These are phyloP conservation scores for Brachionus rotundiformis DNA, from an alignment of 1,140 invertebrate species.

Conservation along the genomic window DNA sequence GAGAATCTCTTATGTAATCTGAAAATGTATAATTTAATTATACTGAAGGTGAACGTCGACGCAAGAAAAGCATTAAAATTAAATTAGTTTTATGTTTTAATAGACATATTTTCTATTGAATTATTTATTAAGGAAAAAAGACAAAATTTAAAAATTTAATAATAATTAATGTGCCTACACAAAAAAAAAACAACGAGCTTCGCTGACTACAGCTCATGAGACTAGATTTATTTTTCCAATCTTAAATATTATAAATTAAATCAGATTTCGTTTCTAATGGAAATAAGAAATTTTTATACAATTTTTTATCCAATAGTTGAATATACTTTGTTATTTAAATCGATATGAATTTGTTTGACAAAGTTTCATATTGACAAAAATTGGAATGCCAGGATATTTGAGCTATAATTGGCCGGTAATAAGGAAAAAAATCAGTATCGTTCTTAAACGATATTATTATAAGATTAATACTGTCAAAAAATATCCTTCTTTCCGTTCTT, in stretches of 20 bases:
- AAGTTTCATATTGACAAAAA: background rate
- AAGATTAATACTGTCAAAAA: background rate
- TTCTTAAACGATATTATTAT: background rate
- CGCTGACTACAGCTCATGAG: background rate
- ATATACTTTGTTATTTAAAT: background rate
- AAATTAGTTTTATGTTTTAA: background rate
- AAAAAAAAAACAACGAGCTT: background rate
- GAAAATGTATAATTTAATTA: background rate
- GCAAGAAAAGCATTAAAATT: background rate
- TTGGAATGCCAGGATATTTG: background rate
- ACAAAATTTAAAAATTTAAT: background rate
- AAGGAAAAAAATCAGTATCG: background rate
- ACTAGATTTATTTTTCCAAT: too few species aligned
- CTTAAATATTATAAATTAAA: conserved; percentile 21
- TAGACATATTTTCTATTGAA: background rate
- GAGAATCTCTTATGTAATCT: background rate
- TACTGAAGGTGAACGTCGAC: background rate
- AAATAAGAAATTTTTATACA: conserved; percentile 16
- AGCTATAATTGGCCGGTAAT: background rate
- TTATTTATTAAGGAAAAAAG: background rate
- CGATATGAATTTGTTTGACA: conserved; percentile 42
- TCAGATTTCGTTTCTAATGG: conserved; percentile 38
- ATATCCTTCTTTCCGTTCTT: background rate
- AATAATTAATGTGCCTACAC: background rate
- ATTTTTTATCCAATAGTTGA: background rate